Conservation (phyloP, 2,888 invertebrate species). For the Apotomis turbidana region DNA sequence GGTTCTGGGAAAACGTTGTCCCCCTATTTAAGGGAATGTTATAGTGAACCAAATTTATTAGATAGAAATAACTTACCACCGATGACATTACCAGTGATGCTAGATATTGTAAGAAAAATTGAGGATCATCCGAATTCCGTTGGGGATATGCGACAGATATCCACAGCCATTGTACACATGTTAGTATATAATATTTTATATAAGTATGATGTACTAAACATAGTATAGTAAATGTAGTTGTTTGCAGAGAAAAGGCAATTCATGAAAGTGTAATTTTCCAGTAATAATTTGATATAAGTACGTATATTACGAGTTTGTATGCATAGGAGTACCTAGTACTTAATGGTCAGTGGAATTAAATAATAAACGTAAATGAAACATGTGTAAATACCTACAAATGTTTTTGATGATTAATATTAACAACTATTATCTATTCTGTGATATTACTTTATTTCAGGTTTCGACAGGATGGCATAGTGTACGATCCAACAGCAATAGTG, state of each 20-base stretch:
- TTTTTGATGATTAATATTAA: too few species aligned
- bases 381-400: too few species aligned
- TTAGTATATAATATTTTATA: conserved; percentile 50
- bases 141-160: conserved; percentile 80
- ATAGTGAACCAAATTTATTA: conserved; percentile 81
- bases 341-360: too few species aligned
- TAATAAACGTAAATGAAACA: neutral
- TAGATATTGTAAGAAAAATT: conserved; percentile 86
- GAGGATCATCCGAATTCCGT: conserved; percentile 78
- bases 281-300: too few species aligned
- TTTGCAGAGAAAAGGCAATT: too few species aligned
- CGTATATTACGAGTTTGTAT: too few species aligned
- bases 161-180: conserved; percentile 83
- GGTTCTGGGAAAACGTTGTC: conserved; percentile 42
- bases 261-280: too few species aligned
- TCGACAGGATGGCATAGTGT: conserved; percentile 86
- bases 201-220: neutral
- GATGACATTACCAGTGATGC: conserved; percentile 83
- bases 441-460: conserved; percentile 67
- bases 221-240: neutral
- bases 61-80: conserved; percentile 85
- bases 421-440: neutral
- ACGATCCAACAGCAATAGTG: conserved; percentile 44
- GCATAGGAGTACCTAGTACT: too few species aligned
- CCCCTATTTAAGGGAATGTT: conserved; percentile 78